These are phyloP conservation scores for Delia radicum DNA, from an alignment of 1,140 invertebrate species.

Conservation along the genomic window DNA sequence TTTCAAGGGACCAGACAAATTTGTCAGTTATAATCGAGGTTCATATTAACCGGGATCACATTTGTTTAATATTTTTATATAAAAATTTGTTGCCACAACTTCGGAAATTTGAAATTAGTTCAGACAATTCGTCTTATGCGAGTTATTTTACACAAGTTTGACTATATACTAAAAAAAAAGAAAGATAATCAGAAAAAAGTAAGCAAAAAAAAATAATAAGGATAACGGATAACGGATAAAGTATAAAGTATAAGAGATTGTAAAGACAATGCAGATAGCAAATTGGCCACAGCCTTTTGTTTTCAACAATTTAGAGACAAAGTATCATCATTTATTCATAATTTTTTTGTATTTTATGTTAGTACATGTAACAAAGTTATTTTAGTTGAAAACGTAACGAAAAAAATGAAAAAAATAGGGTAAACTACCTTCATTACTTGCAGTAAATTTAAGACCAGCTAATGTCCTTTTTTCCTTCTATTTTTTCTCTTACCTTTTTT, in stretches of 20 bases:
- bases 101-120: too few relatives aligned
- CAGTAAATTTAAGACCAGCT: conserved; percentile 11
- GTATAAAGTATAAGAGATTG: background rate
- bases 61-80: too few relatives aligned
- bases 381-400: background rate
- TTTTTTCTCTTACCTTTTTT: background rate
- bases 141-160: too few relatives aligned
- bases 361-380: background rate
- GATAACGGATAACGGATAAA: background rate
- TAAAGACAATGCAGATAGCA: background rate
- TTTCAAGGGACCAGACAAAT: too few relatives aligned
- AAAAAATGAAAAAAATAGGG: background rate
- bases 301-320: background rate
- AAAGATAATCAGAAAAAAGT: background rate
- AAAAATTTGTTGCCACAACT: too few relatives aligned
- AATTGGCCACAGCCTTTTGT: conserved; percentile 17
- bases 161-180: too few relatives aligned
- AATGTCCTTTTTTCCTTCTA: conserved; percentile 7
- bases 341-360: conserved; percentile 4
- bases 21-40: too few relatives aligned
- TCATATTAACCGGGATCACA: too few relatives aligned
- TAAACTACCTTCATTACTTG: conserved; percentile 3
- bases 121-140: too few relatives aligned
- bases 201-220: background rate
- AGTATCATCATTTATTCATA: conserved; percentile 16